Evolutionary conservation across 2,888 invertebrate genomes (phyloP).

Genomic region (Calameuta idolon): DNA sequence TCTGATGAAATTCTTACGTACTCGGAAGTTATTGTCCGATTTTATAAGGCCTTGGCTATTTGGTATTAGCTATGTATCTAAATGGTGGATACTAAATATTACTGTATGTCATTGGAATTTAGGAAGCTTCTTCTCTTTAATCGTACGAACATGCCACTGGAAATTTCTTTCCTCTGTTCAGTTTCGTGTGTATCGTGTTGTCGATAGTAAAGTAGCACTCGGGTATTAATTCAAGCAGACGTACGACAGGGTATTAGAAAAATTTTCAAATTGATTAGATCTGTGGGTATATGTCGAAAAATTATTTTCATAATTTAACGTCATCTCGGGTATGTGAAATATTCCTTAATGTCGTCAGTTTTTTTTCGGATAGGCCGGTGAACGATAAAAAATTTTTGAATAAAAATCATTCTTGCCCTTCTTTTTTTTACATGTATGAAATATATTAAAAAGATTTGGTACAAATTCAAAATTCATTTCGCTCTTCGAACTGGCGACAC

Average conservation of each 20-base stretch:
- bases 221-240: not conserved
- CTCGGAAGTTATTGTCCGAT: not conserved
- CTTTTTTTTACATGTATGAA: not conserved
- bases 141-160: not conserved
- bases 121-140: not conserved
- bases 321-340: not conserved
- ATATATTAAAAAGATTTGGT: not conserved
- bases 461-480: not conserved
- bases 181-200: not conserved
- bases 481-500: not conserved
- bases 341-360: not conserved
- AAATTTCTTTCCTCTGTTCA: not conserved
- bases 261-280: not conserved
- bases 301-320: not conserved
- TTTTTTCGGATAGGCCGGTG: not conserved
- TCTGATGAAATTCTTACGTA: not conserved
- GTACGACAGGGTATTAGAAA: not conserved
- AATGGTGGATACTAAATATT: not conserved
- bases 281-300: not conserved
- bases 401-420: not conserved
- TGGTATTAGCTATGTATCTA: not conserved
- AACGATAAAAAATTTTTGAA: not conserved
- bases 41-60: not conserved
- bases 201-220: not conserved
- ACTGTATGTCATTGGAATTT: not conserved